Conservation (phyloP, 2,113 vertebrate species). For the Siniperca chuatsi region DNA sequence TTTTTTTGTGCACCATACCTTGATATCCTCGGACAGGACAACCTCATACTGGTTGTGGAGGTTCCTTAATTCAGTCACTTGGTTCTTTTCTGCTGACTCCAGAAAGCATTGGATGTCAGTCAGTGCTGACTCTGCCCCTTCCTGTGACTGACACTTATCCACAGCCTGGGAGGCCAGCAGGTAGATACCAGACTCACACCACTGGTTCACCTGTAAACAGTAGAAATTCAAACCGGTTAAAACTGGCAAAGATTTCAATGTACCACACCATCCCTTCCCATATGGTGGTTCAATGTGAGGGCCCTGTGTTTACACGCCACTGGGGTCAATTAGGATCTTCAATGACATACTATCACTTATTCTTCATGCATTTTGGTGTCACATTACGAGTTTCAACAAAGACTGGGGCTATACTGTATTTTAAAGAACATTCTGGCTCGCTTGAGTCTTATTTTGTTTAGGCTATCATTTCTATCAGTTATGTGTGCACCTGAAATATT, state of each 20-base stretch:
- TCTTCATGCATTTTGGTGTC: neutral
- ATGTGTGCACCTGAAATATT: neutral
- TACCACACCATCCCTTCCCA: neutral
- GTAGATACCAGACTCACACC: slow-evolving; percentile 96
- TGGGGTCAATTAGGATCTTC: neutral
- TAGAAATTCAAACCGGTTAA: neutral
- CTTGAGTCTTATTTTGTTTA: neutral
- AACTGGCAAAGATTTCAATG: neutral
- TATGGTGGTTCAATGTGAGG: neutral
- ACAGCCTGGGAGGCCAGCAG: slow-evolving; percentile 96
- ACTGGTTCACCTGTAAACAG: slow-evolving; percentile 88
- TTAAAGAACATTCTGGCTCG: neutral
- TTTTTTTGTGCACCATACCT: slow-evolving; percentile 81
- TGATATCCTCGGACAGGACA: slow-evolving; percentile 88
- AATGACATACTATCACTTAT: neutral
- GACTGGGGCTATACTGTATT: neutral
- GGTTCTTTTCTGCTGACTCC: slow-evolving; percentile 87
- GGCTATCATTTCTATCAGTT: too few relatives aligned
- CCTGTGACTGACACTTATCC: slow-evolving; percentile 96
- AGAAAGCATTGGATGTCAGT: slow-evolving; percentile 91
- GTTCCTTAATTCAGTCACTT: slow-evolving; percentile 88
- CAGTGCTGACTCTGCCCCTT: slow-evolving; percentile 93
- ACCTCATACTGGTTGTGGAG: slow-evolving; percentile 92
- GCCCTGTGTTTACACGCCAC: neutral
- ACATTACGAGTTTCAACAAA: neutral